These are phyloP conservation scores for Drosophila kurseongensis DNA, from an alignment of 1,140 invertebrate species.

Conservation along the genomic window DNA sequence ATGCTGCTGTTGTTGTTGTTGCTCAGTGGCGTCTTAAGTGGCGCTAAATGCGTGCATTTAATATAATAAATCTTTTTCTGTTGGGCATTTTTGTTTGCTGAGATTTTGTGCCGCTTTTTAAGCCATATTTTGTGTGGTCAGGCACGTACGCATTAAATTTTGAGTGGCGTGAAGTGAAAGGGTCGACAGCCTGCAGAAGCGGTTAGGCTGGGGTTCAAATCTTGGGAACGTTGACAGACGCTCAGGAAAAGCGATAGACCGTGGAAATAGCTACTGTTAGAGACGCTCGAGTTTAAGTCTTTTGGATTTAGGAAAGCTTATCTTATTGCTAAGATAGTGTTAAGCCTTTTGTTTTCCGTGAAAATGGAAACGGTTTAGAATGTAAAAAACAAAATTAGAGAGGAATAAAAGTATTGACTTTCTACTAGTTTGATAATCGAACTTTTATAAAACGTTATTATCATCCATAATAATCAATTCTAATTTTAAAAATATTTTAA, in stretches of 20 bases:
- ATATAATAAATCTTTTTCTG: constrained; percentile 75
- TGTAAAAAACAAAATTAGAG: neutral
- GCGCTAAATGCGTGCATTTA: constrained; percentile 81
- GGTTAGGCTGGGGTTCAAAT: constrained; percentile 10
- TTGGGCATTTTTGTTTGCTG: constrained; percentile 29
- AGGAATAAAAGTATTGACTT: neutral
- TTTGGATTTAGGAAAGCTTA: constrained; percentile 14
- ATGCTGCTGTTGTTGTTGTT: constrained; percentile 10
- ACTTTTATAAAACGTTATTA: too few relatives aligned
- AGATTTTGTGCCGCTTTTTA: constrained; percentile 43
- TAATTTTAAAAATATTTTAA: neutral
- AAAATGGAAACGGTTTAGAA: neutral
- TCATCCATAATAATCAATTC: too few relatives aligned
- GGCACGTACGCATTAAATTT: constrained; percentile 65
- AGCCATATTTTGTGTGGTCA: constrained; percentile 69
- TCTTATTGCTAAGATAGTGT: constrained; percentile 1
- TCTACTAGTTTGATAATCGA: neutral
- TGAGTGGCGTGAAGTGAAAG: constrained; percentile 75
- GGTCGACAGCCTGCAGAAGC: constrained; percentile 71
- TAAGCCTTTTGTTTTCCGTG: neutral
- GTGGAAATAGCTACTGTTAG: constrained; percentile 14
- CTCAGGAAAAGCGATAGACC: constrained; percentile 17
- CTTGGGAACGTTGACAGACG: constrained; percentile 9
- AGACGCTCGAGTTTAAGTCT: constrained; percentile 22
- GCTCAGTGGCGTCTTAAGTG: constrained; percentile 72